Base-by-base conservation (phyloP, 2,888 invertebrate species). In the Orchesella flavescens region DNA sequence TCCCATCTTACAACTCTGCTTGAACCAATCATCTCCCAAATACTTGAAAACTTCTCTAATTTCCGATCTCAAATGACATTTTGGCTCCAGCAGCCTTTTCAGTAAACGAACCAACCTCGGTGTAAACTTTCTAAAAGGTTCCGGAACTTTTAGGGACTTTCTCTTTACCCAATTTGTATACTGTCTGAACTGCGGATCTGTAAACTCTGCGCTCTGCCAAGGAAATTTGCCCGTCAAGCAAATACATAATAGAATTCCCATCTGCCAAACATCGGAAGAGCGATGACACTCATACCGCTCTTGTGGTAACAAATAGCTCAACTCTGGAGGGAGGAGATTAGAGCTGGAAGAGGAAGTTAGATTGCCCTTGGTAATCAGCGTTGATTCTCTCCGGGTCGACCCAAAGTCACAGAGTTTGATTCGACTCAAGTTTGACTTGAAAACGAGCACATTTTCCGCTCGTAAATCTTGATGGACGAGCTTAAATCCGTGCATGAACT, bases 201-300 rank as follows among this genome's bases (percentile, higher is more conserved):
- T 93, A 88, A 94, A 94, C 89, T 94, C 93, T 1, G 94, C 94
- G 61, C 92, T 91, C 87, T 93, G 92, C 94, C 94, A 94, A 0
- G 94, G 94, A 17, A 34, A 57, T 24, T 55, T 66, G 2, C 94
- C 90, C 0, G 94, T 94, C 72, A 95, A 90, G 89, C 93, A 92
- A 63, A 93, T 93, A 89, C 93, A 93, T 53, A 93, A 89, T n/a
- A 94, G 91, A 86, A 95, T 93, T 5, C 93, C 95, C 87, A 95
- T 92, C 86, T 95, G 94, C 95, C 95, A 95, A 49, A 93, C 93
- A 89, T 95, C 95, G n/a, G 93, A 92, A n/a, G 55, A 55, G 12
- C 69, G 53, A 15, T 69, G 57, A 69, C 55, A 43, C 21, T 77
- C 69, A 21, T 19, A 77, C 17, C 61, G n/a, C 46, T 77, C 77